These are phyloP conservation scores for Drosophila sordidula DNA, from an alignment of 2,888 invertebrate genomes.

Conservation along the genomic window DNA sequence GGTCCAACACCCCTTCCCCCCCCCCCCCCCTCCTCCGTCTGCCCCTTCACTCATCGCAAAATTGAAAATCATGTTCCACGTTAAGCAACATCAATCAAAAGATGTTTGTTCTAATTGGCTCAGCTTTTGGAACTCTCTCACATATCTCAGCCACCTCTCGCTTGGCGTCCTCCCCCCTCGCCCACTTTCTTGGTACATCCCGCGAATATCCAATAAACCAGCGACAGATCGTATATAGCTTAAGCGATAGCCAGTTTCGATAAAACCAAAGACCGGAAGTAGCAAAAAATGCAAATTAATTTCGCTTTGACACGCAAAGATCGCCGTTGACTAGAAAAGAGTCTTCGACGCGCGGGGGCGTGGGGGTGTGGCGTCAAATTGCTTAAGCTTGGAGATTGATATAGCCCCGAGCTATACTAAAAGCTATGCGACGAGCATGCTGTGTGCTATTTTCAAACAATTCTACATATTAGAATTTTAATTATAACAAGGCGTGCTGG, in stretches of 20 bases:
- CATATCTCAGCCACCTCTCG: slow-evolving; percentile 1
- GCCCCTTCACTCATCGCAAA: slow-evolving; percentile 32
- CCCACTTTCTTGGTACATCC: neutral
- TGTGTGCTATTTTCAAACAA: neutral
- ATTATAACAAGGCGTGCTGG: neutral
- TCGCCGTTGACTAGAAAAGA: neutral
- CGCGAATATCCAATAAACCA: neutral
- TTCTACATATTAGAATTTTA: neutral
- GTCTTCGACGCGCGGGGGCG: neutral
- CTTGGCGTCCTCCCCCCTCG: neutral
- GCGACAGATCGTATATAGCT: neutral
- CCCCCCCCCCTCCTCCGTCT: neutral
- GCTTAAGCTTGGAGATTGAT: neutral
- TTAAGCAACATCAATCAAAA: slow-evolving; percentile 54
- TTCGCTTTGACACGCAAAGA: slow-evolving; percentile 26
- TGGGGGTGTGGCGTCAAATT: neutral
- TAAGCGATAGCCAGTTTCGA: slow-evolving; percentile 5
- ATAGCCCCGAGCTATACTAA: slow-evolving; percentile 4
- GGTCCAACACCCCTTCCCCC: neutral
- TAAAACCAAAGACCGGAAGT: slow-evolving; percentile 39
- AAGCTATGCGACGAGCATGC: neutral
- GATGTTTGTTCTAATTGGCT: slow-evolving; percentile 61
- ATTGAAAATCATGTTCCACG: slow-evolving; percentile 62
- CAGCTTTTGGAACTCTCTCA: slow-evolving; percentile 19
- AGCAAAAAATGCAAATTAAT: slow-evolving; percentile 51